Evolutionary conservation across 1,140 invertebrate genomes (phyloP).

Genomic region (Drosophila parvula): DNA sequence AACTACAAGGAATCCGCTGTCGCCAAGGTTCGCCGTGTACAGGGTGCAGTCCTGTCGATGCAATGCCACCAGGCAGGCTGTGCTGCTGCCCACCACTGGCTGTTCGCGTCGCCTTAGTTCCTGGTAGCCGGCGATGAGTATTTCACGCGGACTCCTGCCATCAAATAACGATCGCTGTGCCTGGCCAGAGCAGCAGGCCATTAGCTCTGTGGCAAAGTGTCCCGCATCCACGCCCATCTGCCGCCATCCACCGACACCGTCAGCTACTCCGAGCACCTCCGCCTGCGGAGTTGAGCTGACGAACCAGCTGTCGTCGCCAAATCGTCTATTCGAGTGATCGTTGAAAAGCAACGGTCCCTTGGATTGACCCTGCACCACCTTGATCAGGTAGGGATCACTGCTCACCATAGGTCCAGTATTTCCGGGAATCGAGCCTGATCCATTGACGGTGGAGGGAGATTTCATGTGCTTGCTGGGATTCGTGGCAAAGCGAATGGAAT

Average conservation of each 20-base stretch:
- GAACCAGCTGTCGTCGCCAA: constrained; percentile 68
- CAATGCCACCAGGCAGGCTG: constrained; percentile 56
- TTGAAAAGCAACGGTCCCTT: constrained; percentile 4
- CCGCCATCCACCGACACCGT: constrained; percentile 65
- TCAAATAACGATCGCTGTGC: constrained; percentile 31
- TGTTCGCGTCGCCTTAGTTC: constrained; percentile 7
- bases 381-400: constrained; percentile 49
- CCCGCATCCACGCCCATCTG: constrained; percentile 57
- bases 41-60: constrained; percentile 51
- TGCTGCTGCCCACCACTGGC: constrained; percentile 51
- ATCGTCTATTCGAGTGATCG: constrained; percentile 14
- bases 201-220: constrained; percentile 57
- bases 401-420: not conserved
- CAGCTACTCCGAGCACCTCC: constrained; percentile 62
- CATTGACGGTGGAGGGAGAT: too few species aligned
- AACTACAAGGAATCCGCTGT: constrained; percentile 62
- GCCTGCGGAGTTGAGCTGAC: constrained; percentile 48
- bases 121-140: constrained; percentile 48
- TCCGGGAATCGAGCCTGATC: too few species aligned
- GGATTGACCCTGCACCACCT: constrained; percentile 51
- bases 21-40: constrained; percentile 58
- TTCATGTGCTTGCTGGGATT: not conserved
- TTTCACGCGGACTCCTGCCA: constrained; percentile 29
- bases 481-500: too few species aligned
- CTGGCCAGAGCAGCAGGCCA: constrained; percentile 38